A percentile compares a stretch with the other conserved stretches of the same genome.
Evolutionary conservation across 2,113 vertebrate species (phyloP).

Genomic region (Saguinus midas): DNA sequence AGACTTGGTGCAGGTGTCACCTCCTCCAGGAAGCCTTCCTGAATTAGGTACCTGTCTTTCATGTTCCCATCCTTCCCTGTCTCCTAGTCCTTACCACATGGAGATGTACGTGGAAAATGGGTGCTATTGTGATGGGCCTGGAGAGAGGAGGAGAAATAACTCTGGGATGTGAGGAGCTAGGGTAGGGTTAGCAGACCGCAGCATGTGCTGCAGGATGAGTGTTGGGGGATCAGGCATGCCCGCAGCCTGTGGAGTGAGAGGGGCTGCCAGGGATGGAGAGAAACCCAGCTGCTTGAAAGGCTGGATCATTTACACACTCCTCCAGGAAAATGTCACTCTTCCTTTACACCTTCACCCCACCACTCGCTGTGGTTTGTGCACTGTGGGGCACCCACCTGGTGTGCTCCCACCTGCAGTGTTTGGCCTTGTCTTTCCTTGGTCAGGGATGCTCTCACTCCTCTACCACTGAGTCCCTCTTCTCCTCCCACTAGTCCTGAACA

Average conservation of each 20-base stretch:
- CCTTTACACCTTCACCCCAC: not conserved
- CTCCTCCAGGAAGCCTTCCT: constrained; percentile 18
- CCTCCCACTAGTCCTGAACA: not conserved
- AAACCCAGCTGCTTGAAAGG: not conserved
- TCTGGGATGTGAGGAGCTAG: not conserved
- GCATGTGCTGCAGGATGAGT: not conserved
- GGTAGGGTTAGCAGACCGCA: not conserved
- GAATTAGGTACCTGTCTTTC: not conserved
- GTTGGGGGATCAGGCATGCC: not conserved
- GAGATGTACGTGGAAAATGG: not conserved
- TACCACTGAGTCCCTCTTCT: not conserved
- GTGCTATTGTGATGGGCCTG: not conserved
- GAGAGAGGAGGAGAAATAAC: not conserved
- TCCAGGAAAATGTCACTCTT: not conserved
- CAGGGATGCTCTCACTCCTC: not conserved
- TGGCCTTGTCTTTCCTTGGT: not conserved
- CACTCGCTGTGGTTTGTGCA: no score
- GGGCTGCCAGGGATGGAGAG: not conserved
- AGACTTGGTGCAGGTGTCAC: not conserved
- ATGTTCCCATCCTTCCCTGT: not conserved
- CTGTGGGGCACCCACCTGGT: fast-evolving
- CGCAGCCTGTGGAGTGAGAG: fast-evolving
- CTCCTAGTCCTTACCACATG: not conserved
- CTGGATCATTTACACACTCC: not conserved
- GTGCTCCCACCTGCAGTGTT: not conserved